Base-by-base conservation (phyloP, 2,888 invertebrate species). In the Heliconius cydno region DNA sequence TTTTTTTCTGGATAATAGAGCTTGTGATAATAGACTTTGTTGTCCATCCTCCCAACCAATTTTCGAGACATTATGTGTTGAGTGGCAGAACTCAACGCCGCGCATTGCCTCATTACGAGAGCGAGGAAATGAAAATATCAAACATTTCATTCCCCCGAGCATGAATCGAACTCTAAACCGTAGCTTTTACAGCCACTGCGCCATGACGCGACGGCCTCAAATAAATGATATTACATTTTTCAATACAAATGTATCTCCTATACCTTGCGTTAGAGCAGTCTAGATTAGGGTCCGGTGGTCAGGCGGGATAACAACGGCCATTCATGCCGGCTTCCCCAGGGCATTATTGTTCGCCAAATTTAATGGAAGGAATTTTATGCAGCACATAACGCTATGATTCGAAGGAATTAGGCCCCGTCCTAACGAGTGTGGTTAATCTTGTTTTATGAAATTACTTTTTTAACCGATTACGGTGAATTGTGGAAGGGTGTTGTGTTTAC, bases 291-390 rank as follows among this genome's bases (percentile, higher is more conserved):
- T 86, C 85, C 85, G 85, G 88, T 86, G 89, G 90, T 90, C 90
- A 90, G 85, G 84, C 86, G 84, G 88, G 88, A 88, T 88, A 88
- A 87, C 87, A 87, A 86, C 87, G 85, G 84, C 84, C 84, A 86
- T 88, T 88, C 88, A 86, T 83, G 84, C 87, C 83, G 84, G 80
- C 80, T 46, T 86, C 87, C 88, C 87, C 80, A 79, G 85, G 86
- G 87, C 85, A 87, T 88, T 88, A 88, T 90, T 90, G 90, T 89
- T 86, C 84, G 86, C 85, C 88, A 90, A 90, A 91, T 91, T 90
- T 91, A 90, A 90, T 90, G 90, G 88, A 89, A 90, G 88, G 86
- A 86, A 85, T 86, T 86, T 86, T 85, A 85, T 86, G 85, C 85
- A 84, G 84, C 86, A 81, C 84, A 83, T 84, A 83, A 83, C 83